Evolutionary conservation across 1,140 invertebrate species (phyloP).

Genomic region (Melitaea cinxia): DNA sequence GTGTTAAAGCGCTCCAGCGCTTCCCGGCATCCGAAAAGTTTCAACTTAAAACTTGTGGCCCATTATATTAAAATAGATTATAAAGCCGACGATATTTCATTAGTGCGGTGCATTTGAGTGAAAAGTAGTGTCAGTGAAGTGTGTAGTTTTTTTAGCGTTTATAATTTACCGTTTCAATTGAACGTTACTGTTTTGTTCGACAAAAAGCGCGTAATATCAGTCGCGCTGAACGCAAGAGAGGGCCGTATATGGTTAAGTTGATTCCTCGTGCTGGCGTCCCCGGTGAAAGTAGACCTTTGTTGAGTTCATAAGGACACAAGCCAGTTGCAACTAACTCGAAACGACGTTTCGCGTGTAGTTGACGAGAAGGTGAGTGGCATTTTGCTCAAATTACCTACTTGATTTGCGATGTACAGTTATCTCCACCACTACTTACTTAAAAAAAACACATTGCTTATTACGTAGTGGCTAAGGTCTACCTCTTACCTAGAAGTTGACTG

Average conservation of each 20-base stretch:
- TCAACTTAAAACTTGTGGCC: constrained; percentile 66
- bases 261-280: constrained; percentile 66
- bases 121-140: constrained; percentile 66
- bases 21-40: constrained; percentile 67
- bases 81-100: neutral
- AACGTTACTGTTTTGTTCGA: constrained; percentile 76
- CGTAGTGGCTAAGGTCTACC: neutral
- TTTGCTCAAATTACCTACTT: constrained; percentile 59
- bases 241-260: constrained; percentile 71
- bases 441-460: neutral
- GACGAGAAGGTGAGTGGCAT: constrained; percentile 68
- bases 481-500: no score
- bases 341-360: constrained; percentile 68
- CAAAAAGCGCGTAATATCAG: constrained; percentile 68
- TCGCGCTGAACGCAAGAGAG: constrained; percentile 59
- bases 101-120: constrained; percentile 61
- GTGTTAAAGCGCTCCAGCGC: constrained; percentile 42
- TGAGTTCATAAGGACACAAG: constrained; percentile 76
- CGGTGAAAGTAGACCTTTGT: constrained; percentile 79
- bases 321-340: constrained; percentile 65
- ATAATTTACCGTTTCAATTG: constrained; percentile 73
- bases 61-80: constrained; percentile 38
- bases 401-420: constrained; percentile 60
- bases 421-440: constrained; percentile 23
- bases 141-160: constrained; percentile 60